Percentiles rank a stretch among this genome's conserved stretches.
Evolutionary conservation across 2,888 invertebrate genomes (phyloP).

Genomic region (Ctenicera cuprea): DNA sequence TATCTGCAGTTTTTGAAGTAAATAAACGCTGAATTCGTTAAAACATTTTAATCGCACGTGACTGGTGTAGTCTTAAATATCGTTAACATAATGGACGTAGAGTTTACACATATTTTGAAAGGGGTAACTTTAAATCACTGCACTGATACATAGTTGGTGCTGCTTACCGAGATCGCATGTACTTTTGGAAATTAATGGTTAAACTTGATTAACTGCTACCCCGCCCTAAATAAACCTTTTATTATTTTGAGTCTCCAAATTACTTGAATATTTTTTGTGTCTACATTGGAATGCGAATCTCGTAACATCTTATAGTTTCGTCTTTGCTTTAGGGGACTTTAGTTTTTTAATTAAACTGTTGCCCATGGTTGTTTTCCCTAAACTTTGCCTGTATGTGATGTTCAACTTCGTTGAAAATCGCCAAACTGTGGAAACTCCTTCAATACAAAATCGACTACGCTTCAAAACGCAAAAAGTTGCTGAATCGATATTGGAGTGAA

Average conservation of each 20-base stretch:
- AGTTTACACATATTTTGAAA: no score
- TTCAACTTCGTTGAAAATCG: slow-evolving; percentile 16
- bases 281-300: background rate
- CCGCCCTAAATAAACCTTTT: no score
- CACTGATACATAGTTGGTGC: no score
- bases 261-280: background rate
- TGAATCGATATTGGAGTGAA: slow-evolving; percentile 9
- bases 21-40: no score
- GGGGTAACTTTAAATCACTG: no score
- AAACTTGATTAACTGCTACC: no score
- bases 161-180: no score
- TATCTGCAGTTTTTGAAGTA: no score
- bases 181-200: no score
- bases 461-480: background rate
- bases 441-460: background rate
- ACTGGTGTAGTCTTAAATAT: no score
- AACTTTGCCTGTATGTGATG: background rate
- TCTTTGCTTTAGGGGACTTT: background rate
- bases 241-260: background rate
- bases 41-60: no score
- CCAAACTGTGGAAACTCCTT: slow-evolving; percentile 2
- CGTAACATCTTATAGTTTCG: slow-evolving; percentile 3
- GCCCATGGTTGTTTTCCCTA: background rate
- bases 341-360: slow-evolving; percentile 27
- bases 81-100: no score